Evolutionary conservation across 37 sponge, comb jelly and placozoan genomes (phyloP).

Genomic region (Axinella damicornis): DNA sequence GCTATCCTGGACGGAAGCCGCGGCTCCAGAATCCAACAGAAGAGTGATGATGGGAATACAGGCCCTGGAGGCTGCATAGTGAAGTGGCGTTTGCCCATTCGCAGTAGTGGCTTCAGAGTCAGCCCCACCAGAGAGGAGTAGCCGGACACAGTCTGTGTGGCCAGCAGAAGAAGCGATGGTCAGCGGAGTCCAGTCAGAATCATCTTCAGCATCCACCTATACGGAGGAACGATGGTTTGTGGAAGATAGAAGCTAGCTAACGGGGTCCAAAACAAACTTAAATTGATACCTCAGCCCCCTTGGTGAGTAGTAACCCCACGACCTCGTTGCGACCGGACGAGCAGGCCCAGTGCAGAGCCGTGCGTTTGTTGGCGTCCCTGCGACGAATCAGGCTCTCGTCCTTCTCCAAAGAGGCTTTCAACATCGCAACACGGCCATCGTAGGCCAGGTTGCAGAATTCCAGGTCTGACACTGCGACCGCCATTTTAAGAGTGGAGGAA

Average conservation of each 20-base stretch:
- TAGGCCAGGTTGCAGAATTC: constrained; percentile 55
- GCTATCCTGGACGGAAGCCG: constrained; percentile 25
- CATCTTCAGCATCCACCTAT: constrained; percentile 68
- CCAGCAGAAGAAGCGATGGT: constrained; percentile 76
- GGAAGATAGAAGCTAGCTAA: too few relatives aligned
- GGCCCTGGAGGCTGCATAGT: constrained; percentile 77
- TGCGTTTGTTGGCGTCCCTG: constrained; percentile 51
- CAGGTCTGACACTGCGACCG: constrained; percentile 48
- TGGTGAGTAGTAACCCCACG: constrained; percentile 30
- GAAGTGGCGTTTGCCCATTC: constrained; percentile 71
- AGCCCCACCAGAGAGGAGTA: constrained; percentile 32
- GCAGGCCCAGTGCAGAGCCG: constrained; percentile 70
- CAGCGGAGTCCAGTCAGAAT: constrained; percentile 75
- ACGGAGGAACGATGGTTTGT: too few relatives aligned
- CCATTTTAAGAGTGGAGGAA: too few relatives aligned
- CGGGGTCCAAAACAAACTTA: too few relatives aligned
- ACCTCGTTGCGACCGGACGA: constrained; percentile 50
- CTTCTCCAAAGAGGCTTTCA: constrained; percentile 25
- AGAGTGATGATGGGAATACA: constrained; percentile 16
- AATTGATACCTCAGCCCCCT: constrained; percentile 35
- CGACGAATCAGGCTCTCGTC: constrained; percentile 1
- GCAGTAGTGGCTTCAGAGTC: constrained; percentile 27
- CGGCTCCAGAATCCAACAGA: constrained; percentile 27
- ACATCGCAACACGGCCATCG: constrained; percentile 31
- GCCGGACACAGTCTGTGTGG: constrained; percentile 35